Evolutionary conservation across 2,888 invertebrate genomes (phyloP), one percentile per base, ranked within the genome.

Genomic region (Hybos culiciformis): DNA sequence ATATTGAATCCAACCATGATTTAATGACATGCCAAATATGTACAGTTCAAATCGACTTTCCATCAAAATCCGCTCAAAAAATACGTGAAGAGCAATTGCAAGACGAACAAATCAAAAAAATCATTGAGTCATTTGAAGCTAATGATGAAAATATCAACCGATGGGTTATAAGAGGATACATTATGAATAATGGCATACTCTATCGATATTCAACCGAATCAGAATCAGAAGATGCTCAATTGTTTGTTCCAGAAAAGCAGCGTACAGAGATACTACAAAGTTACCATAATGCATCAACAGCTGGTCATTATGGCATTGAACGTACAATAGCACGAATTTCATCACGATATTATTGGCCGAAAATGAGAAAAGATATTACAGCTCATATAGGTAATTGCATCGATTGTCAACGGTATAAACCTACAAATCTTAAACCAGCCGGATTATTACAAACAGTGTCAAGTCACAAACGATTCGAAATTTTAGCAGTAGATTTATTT

Each of bases 401-500:
- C 19, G 46, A 48, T 3, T 48, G 47, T 29, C 45, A 50, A 41
- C 42, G 50, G 3, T 47, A 44, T 18, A 51, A 48, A 20, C 41
- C 47, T 11, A 19, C 39, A 12, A 50, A 51, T 37, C 26, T 49
- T 15, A 53, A 52, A 12, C 36, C 42, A 21, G 34, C 42, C 9
- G 19, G 45, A 5, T 37, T 50, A 46, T 46, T 42, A 11, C 49
- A 53, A 31, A 48, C 48, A 26, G 39, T 42, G 3, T 17, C 43
- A 12, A 43, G 38, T n/a, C 32, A 39, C 9, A 19, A 38, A 33
- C 8, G 24, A 23, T 32, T 42, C 17, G 42, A 38, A 24, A 8
- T 38, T 15, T 4, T 42, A 11, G 21, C 37, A n/a, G 32, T 42
- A 3, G 32, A 50, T 18, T 40, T 51, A 7, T 52, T 50, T 41